Evolutionary conservation across 2,888 invertebrate species (phyloP), one percentile per base, ranked within the genome.

Genomic region (Ptychoptera albimana): DNA sequence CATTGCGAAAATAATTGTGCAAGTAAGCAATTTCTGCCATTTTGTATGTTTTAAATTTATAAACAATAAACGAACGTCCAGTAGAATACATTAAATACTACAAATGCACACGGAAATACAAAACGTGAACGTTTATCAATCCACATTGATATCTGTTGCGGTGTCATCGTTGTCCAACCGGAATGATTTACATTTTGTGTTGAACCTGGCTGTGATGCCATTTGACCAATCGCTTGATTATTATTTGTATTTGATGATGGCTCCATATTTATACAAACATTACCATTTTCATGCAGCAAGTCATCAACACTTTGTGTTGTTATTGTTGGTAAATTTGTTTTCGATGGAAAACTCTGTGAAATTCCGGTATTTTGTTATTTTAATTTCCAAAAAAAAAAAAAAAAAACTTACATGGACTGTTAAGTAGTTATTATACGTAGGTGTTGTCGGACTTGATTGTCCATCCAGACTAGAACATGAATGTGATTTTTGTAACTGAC

Each of bases 121-220:
- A 84, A 66, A 43, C 88, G 71, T 23, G 86, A 82, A 45, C 86
- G 68, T 45, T 52, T 52, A 54, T 88, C 88, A 51, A 88, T 86
- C 85, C 87, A 88, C 43, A 79, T 81, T 50, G 88, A 82, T 45
- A 88, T 85, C 63, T 88, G 82, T 55, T 87, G 87, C 0, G 88
- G 86, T 2, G 87, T 86, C 78, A 87, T 82, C 11, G 84, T 84
- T 40, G 85, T 84, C 76, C 82, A 81, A 23, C 67, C 64, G 45
- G 64, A 66, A 57, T 68, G 46, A 45, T 45, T 66, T 46, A 39
- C 16, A 16, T 66, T 69, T 48, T 64, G 60, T 23, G 23, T 23
- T 23, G 23, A 23, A 7, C 23, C 23, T 23, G 23, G 23, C 23
- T 23, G 23, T 35, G 63, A 65, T 6, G 59, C 64, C 45, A 32